These are phyloP conservation scores for Nebria salina DNA, from an alignment of 2,888 invertebrate species.

Conservation along the genomic window DNA sequence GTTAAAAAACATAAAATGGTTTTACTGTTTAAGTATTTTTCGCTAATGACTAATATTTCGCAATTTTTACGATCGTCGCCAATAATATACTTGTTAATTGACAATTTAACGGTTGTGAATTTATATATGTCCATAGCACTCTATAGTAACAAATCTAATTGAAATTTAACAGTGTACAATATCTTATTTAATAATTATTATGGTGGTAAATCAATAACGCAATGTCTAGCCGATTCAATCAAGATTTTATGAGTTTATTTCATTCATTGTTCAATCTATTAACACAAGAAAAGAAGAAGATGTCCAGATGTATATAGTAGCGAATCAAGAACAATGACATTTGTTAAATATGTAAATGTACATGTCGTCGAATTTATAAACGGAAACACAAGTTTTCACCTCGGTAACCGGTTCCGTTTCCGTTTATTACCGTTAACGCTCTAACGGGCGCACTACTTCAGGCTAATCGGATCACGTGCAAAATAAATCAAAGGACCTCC, in stretches of 20 bases:
- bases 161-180: too few relatives aligned
- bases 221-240: not conserved
- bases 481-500: constrained; percentile 50
- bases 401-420: constrained; percentile 4
- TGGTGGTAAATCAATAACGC: too few relatives aligned
- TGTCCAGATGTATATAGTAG: not conserved
- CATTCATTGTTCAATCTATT: not conserved
- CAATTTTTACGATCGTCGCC: not conserved
- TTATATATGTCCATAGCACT: not conserved
- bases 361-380: not conserved
- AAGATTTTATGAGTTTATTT: not conserved
- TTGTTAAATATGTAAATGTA: not conserved
- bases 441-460: not conserved
- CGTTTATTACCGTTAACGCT: constrained; percentile 18
- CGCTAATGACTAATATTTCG: not conserved
- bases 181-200: too few relatives aligned
- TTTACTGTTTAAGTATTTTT: not conserved
- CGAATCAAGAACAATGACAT: not conserved
- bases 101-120: not conserved
- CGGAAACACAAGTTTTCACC: not conserved
- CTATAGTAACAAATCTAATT: too few relatives aligned
- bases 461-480: constrained; percentile 52
- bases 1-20: not conserved
- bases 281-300: not conserved
- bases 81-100: not conserved